Conservation (phyloP, 2,888 invertebrate genomes). For the Psylliodes chrysocephalus region DNA sequence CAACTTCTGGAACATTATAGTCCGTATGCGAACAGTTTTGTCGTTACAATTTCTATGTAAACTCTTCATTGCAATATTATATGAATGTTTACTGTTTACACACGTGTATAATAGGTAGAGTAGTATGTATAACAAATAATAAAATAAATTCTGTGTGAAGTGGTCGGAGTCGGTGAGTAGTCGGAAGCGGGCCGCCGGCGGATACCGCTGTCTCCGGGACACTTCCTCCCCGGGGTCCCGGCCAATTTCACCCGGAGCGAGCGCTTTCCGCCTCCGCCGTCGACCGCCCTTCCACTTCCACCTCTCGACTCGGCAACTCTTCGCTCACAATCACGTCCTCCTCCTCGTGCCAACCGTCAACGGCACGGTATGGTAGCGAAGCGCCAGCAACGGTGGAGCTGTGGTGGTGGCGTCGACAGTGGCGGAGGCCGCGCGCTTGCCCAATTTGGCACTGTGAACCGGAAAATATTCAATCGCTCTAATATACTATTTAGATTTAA, state of each 20-base stretch:
- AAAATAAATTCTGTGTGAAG: slow-evolving; percentile 59
- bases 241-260: slow-evolving; percentile 65
- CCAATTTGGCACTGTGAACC: too few species aligned
- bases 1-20: too few species aligned
- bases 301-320: slow-evolving; percentile 19
- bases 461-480: too few species aligned
- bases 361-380: not conserved
- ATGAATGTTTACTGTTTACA: too few species aligned
- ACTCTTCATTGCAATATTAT: too few species aligned
- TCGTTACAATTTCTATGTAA: too few species aligned
- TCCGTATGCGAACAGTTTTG: too few species aligned
- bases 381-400: too few species aligned
- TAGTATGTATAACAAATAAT: slow-evolving; percentile 44
- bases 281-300: slow-evolving; percentile 59
- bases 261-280: slow-evolving; percentile 63
- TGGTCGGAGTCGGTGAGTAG: slow-evolving; percentile 59
- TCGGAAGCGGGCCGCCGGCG: slow-evolving; percentile 63
- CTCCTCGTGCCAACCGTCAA: not conserved
- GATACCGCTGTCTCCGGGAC: slow-evolving; percentile 67
- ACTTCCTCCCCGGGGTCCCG: slow-evolving; percentile 64
- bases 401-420: too few species aligned
- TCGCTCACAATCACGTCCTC: not conserved
- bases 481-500: too few species aligned
- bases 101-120: slow-evolving; percentile 9
- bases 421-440: not conserved